These are phyloP conservation scores for Tuta absoluta DNA, from an alignment of 2,888 invertebrate species.

Conservation along the genomic window DNA sequence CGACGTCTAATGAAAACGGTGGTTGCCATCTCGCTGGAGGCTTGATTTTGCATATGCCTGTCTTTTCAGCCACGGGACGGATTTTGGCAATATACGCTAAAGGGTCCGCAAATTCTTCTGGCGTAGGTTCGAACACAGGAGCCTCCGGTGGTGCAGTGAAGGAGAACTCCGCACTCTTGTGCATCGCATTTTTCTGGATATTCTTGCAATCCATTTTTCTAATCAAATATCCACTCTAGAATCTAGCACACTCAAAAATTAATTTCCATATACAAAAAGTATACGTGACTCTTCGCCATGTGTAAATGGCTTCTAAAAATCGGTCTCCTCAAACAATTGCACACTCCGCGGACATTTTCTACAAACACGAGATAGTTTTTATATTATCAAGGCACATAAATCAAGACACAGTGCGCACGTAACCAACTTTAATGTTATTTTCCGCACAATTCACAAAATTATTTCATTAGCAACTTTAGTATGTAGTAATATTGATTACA, in stretches of 20 bases:
- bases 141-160: constrained; percentile 83
- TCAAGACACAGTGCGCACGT: not conserved
- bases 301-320: constrained; percentile 74
- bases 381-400: not conserved
- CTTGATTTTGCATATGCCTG: constrained; percentile 89
- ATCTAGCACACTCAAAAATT: constrained; percentile 13
- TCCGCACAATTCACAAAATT: not conserved
- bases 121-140: constrained; percentile 86
- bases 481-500: constrained; percentile 6
- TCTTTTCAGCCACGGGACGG: constrained; percentile 85
- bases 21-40: constrained; percentile 89
- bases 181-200: constrained; percentile 79
- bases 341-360: constrained; percentile 27
- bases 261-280: constrained; percentile 43
- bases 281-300: constrained; percentile 79
- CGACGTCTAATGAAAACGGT: constrained; percentile 89
- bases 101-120: constrained; percentile 88
- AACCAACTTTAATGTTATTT: not conserved
- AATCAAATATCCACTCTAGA: constrained; percentile 20
- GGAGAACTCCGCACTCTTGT: constrained; percentile 75
- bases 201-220: constrained; percentile 71
- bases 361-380: not conserved
- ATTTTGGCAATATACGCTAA: constrained; percentile 88
- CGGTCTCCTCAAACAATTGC: constrained; percentile 15
- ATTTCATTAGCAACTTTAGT: not conserved